Evolutionary conservation across 2,888 invertebrate species (phyloP), one percentile per base, ranked within the genome.

Genomic region (Cybosia mesomella): DNA sequence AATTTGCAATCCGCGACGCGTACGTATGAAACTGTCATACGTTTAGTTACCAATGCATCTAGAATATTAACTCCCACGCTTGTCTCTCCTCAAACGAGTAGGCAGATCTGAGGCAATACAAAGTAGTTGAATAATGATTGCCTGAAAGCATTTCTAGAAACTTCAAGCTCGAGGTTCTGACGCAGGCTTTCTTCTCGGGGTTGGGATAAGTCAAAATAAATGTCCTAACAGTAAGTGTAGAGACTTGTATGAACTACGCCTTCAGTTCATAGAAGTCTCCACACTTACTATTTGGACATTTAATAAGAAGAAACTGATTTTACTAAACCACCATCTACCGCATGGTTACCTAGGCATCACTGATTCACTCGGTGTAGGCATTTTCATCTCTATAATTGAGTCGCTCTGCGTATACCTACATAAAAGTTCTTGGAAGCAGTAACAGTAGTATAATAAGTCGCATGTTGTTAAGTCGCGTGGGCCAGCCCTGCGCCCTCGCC

Each of bases 1-100:
- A 93, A 93, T 86, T 86, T 84, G 79, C 84, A 85, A 80, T 82
- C 81, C 77, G 81, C 82, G 81, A 78, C 81, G 84, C 84, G 81
- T 81, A 75, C 71, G 76, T 68, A 77, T 39, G 64, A 58, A 71
- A 76, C 72, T 70, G 72, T 74, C 80, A 80, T 76, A 73, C 74
- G 80, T 73, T 66, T 67, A 53, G 66, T 18, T 36, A 64, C 24
- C 59, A 62, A 53, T 11, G 18, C 22, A 49, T 2, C 49, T 49
- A 5, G 18, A 15, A 49, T 49, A 18, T 49, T 49, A 49, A 7
- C 49, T 11, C 4, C 15, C 18, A 28, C 18, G 5, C 18, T 5
- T 18, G 49, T 49, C 18, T 18, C 9, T 7, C 4, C 18, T 18
- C 18, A 15, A 13, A 49, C 5, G 2, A 18, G 18, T 5, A 15